These are phyloP conservation scores for Poecilia velifera DNA, from an alignment of 2,797 vertebrate genomes.

Conservation along the genomic window DNA sequence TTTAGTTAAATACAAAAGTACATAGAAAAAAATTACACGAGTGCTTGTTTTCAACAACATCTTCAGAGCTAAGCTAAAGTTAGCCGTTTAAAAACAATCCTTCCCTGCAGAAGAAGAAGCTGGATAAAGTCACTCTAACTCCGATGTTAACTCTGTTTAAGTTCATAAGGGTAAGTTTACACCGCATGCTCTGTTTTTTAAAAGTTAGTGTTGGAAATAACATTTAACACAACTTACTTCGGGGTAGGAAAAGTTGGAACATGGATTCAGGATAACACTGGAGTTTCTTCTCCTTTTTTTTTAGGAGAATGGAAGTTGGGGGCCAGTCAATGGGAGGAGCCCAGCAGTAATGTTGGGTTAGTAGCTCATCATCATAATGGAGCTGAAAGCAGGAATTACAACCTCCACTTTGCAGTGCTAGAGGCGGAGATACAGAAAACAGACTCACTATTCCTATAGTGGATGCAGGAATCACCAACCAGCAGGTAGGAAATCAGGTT, in stretches of 20 bases:
- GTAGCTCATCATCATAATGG: neutral
- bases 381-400: neutral
- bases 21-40: neutral
- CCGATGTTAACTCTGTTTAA: neutral
- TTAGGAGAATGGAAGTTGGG: constrained; percentile 50
- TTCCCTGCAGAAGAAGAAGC: constrained; percentile 31
- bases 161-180: neutral
- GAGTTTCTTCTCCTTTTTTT: constrained; percentile 15
- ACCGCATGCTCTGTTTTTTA: neutral
- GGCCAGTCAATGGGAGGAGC: constrained; percentile 57
- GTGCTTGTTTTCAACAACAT: constrained; percentile 10
- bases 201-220: rapidly evolving
- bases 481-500: neutral
- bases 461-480: neutral
- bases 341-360: constrained; percentile 7
- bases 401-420: neutral
- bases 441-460: neutral
- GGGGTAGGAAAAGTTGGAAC: constrained; percentile 24
- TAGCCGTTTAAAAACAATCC: constrained; percentile 23
- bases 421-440: neutral
- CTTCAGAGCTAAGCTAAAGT: constrained; percentile 35
- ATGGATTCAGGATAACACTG: constrained; percentile 31
- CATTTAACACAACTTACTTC: constrained; percentile 54
- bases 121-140: neutral
- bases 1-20: neutral